Evolutionary conservation across 1,140 invertebrate species (phyloP).

Genomic region (Bombyx mandarina): DNA sequence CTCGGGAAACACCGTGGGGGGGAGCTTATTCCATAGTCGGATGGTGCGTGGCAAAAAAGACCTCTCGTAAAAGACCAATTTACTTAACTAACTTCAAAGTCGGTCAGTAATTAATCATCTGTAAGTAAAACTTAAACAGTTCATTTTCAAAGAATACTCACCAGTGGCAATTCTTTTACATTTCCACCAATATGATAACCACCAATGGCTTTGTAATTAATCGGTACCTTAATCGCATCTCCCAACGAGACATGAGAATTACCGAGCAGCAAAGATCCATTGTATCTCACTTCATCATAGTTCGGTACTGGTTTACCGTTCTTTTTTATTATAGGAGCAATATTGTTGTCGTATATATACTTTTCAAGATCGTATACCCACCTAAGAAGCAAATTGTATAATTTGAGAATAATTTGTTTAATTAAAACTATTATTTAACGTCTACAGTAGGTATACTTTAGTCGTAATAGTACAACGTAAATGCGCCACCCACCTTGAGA

Average conservation of each 20-base stretch:
- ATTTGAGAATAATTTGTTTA: too few relatives aligned
- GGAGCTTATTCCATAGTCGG: too few relatives aligned
- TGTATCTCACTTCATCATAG: slow-evolving; percentile 16
- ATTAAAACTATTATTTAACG: too few relatives aligned
- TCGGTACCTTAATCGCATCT: slow-evolving; percentile 16
- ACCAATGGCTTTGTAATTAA: slow-evolving; percentile 25
- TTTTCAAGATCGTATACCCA: not conserved
- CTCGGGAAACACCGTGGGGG: too few relatives aligned
- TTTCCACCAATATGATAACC: slow-evolving; percentile 27
- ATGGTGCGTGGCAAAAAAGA: too few relatives aligned
- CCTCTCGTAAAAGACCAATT: too few relatives aligned
- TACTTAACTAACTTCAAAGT: too few relatives aligned
- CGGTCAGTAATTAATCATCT: too few relatives aligned
- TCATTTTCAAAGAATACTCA: slow-evolving; percentile 1
- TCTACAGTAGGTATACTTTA: too few relatives aligned
- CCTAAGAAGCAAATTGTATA: not conserved
- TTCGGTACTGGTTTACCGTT: slow-evolving; percentile 13
- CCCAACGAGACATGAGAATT: slow-evolving; percentile 29
- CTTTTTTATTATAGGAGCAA: slow-evolving; percentile 8
- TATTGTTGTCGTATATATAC: not conserved
- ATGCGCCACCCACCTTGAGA: too few relatives aligned
- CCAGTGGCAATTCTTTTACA: slow-evolving; percentile 18
- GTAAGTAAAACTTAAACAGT: too few relatives aligned
- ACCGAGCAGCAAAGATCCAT: slow-evolving; percentile 23
- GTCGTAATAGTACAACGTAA: too few relatives aligned